Evolutionary conservation across 35 echinoderm and acorn worm genomes (phyloP), one percentile per base, ranked within the genome.

Genomic region (Apostichopus californicus): DNA sequence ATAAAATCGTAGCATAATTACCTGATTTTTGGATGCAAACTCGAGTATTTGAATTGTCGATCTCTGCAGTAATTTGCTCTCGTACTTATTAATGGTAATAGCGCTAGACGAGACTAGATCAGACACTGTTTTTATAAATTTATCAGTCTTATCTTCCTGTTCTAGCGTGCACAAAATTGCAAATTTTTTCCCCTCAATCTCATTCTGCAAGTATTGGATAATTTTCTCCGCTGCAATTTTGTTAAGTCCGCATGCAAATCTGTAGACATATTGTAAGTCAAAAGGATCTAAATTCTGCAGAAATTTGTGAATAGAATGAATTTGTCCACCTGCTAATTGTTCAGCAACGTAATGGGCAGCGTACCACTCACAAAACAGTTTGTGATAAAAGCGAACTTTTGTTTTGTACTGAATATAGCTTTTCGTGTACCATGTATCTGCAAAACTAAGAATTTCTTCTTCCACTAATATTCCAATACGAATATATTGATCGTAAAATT

Each of bases 401-500:
- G 0, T 0, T 81, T 28, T 46, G 3, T 5, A 81, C 25, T 52
- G 20, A 54, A 52, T 7, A 9, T 17, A 0, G 20, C 13, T 15
- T 87, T 5, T 5, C 4, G 8, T 0, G 0, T 24, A 0, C 34
- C 3, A 46, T 46, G 34, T 3, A 4, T 46, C 34, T 46, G 34
- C 2, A 46, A 46, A 3, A 46, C 23, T 59, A 0, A 59, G 22
- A 26, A 57, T 0, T 58, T 87, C 54, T 87, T 87, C 84, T 59
- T 87, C 84, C 15, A 87, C 84, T 28, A 87, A 26, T 14, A 87
- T 87, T 5, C 84, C 84, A 55, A 15, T 5, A 46, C 34, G 34
- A 46, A 46, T 46, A 46, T 46, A 46, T 4, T 46, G 34, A 0
- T 46, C 34, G 34, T 55, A n/a, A 55, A 54, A 53, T 5, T 83